Conservation (phyloP, 2,113 vertebrate species). For the Cranoglanis bouderius region DNA sequence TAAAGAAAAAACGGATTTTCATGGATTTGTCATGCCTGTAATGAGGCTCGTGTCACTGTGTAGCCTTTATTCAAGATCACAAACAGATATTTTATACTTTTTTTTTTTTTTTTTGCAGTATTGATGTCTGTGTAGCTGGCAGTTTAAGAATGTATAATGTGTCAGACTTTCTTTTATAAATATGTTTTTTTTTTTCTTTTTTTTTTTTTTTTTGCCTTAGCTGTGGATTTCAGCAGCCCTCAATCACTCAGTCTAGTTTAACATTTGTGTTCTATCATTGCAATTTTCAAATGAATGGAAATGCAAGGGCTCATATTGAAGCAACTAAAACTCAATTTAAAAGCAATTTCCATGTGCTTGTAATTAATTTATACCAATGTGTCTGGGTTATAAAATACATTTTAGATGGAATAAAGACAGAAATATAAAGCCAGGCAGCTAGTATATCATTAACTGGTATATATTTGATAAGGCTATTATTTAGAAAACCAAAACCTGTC, state of each 20-base stretch:
- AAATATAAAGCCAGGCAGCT: neutral
- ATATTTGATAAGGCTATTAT: constrained; percentile 10
- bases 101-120: neutral
- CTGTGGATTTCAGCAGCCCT: neutral
- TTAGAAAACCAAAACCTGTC: neutral
- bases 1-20: neutral
- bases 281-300: neutral
- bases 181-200: neutral
- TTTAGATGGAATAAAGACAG: neutral
- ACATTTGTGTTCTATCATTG: constrained; percentile 9
- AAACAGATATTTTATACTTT: neutral
- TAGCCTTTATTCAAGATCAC: too few relatives aligned
- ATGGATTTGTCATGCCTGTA: neutral
- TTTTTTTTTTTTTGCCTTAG: neutral
- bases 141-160: neutral
- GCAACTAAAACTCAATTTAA: constrained; percentile 30
- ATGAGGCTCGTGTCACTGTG: neutral
- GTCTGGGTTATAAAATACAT: neutral
- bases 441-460: constrained; percentile 2
- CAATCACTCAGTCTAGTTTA: constrained; percentile 13
- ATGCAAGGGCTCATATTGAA: constrained; percentile 4
- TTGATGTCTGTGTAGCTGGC: neutral
- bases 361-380: constrained; percentile 32
- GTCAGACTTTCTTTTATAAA: neutral
- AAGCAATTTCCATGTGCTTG: constrained; percentile 29